Percentiles rank a stretch among this genome's conserved stretches.
Conservation (phyloP, 2,888 invertebrate species). For the Emmelina monodactyla region DNA sequence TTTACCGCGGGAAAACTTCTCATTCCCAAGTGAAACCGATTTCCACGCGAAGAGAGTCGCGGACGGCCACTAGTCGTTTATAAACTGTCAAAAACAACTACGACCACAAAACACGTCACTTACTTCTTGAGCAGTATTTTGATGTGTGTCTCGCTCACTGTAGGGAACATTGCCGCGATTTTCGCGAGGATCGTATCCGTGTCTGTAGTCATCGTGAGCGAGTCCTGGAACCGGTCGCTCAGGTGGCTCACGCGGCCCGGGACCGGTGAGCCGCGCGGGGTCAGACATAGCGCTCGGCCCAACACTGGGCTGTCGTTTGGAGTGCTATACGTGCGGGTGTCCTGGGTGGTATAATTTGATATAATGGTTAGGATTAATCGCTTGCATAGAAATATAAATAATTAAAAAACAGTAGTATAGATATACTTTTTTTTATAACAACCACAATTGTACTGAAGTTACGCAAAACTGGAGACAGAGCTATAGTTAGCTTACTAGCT, state of each 20-base stretch:
- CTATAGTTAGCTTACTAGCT: too few relatives aligned
- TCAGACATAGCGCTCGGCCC: conserved; percentile 53
- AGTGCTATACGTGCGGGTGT: conserved; percentile 38
- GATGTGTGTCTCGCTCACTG: conserved; percentile 88
- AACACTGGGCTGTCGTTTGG: conserved; percentile 53
- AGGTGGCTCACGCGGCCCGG: conserved; percentile 56
- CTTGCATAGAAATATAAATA: too few relatives aligned
- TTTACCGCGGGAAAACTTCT: too few relatives aligned
- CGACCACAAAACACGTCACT: conserved; percentile 38
- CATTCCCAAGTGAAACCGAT: too few relatives aligned
- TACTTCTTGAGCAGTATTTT: conserved; percentile 88
- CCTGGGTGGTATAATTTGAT: conserved; percentile 22
- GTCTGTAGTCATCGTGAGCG: conserved; percentile 69
- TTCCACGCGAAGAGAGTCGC: too few relatives aligned
- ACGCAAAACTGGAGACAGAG: too few relatives aligned
- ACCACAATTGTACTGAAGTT: too few relatives aligned
- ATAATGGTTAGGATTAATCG: too few relatives aligned
- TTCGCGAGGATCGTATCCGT: conserved; percentile 79
- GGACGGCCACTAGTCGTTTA: conserved; percentile 1
- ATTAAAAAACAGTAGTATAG: too few relatives aligned
- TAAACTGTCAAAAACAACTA: background rate
- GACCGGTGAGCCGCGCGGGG: conserved; percentile 54
- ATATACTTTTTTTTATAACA: too few relatives aligned
- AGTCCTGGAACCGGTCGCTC: conserved; percentile 67
- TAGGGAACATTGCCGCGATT: conserved; percentile 89